A percentile compares a stretch with the other conserved stretches of the same genome.
phyloP scores from a whole-genome alignment of 2,797 vertebrate genomes.

The Melanotaenia maccullochi region DNA sequence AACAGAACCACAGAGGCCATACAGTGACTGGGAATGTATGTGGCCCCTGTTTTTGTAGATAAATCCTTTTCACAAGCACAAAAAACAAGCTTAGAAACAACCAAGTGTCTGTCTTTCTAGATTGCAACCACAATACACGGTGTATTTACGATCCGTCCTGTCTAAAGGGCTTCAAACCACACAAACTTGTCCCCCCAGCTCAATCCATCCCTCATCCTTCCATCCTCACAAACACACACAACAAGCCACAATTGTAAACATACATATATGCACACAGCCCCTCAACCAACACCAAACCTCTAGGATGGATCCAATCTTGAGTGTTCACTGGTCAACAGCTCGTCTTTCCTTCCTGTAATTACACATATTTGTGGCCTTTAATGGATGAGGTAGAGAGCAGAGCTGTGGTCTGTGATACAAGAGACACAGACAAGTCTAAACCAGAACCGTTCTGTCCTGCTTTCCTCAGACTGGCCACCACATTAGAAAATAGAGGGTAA shows the following conservation, averaged over 20 bases:
- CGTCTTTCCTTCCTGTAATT: slow-evolving; percentile 83
- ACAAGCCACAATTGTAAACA: slow-evolving; percentile 62
- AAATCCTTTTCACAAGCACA: slow-evolving; percentile 61
- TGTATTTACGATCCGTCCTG: slow-evolving; percentile 66
- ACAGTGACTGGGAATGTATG: slow-evolving; percentile 67
- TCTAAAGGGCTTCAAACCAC: slow-evolving; percentile 61
- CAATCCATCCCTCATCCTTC: slow-evolving; percentile 64
- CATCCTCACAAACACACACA: slow-evolving; percentile 54
- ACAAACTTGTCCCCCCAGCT: slow-evolving; percentile 47
- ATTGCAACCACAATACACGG: slow-evolving; percentile 65
- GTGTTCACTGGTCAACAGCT: slow-evolving; percentile 78
- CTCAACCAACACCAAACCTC: slow-evolving; percentile 46
- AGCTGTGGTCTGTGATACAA: slow-evolving; percentile 70
- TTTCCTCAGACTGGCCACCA: slow-evolving; percentile 64
- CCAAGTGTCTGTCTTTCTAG: slow-evolving; percentile 69
- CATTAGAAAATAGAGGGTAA: slow-evolving; percentile 65
- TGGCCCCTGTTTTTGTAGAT: slow-evolving; percentile 60
- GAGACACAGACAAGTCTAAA: slow-evolving; percentile 69
- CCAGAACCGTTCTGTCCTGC: slow-evolving; percentile 69
- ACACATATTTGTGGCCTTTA: slow-evolving; percentile 80
- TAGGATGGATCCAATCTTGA: slow-evolving; percentile 61
- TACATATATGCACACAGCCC: slow-evolving; percentile 43
- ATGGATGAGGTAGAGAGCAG: slow-evolving; percentile 75
- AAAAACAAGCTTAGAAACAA: slow-evolving; percentile 65
- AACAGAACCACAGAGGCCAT: slow-evolving; percentile 71